phyloP scores from a whole-genome alignment of 2,888 invertebrate genomes.

The Trichacis sp. region DNA sequence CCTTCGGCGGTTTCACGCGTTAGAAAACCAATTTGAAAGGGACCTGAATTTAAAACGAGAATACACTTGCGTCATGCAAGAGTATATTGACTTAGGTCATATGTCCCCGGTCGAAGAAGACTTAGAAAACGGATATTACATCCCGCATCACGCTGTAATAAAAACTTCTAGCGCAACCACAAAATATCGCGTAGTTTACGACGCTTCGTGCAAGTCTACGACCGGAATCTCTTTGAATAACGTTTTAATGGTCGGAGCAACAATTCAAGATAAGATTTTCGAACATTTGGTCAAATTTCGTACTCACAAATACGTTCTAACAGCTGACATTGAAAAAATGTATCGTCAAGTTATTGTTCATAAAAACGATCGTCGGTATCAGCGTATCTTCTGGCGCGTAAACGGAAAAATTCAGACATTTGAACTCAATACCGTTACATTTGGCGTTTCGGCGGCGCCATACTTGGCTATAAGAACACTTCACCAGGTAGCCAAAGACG shows the following conservation, averaged over 20 bases:
- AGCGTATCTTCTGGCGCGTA: not conserved
- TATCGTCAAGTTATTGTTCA: slow-evolving; percentile 1
- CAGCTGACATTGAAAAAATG: slow-evolving; percentile 7
- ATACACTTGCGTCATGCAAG: slow-evolving; percentile 17
- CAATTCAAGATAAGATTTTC: slow-evolving; percentile 13
- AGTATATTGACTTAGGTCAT: slow-evolving; percentile 18
- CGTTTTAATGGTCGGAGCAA: slow-evolving; percentile 20
- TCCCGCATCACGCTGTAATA: slow-evolving; percentile 37
- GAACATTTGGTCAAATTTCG: not conserved
- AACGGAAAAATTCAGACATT: slow-evolving; percentile 7
- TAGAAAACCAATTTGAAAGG: slow-evolving; percentile 14
- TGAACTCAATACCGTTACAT: slow-evolving; percentile 30
- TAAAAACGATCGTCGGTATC: not conserved
- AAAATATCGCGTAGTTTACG: no score
- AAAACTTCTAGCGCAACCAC: slow-evolving; percentile 18
- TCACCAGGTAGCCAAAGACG: slow-evolving; percentile 12
- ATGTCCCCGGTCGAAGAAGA: slow-evolving; percentile 2
- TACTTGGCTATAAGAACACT: slow-evolving; percentile 34
- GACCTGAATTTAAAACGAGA: slow-evolving; percentile 12
- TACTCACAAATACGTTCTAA: slow-evolving; percentile 5
- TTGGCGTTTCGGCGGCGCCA: slow-evolving; percentile 28
- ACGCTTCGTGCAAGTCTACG: not conserved
- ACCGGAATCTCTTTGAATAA: slow-evolving; percentile 24
- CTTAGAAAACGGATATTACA: slow-evolving; percentile 14
- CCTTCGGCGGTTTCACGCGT: slow-evolving; percentile 13